Base-by-base conservation (phyloP, 1,140 invertebrate species). In the Cydia splendana region DNA sequence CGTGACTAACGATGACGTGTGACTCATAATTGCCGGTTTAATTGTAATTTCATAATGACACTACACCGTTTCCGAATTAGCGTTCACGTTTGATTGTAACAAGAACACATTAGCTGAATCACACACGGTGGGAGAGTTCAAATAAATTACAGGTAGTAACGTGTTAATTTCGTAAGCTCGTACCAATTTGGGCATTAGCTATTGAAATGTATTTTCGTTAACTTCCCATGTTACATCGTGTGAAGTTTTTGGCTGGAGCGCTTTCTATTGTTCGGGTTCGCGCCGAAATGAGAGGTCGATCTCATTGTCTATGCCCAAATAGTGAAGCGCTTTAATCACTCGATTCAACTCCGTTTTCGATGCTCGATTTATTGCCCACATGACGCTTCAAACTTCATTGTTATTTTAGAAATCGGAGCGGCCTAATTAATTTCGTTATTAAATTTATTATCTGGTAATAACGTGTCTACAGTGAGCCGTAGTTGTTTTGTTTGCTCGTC, bases 161-260 rank as follows among this genome's bases (percentile, higher is more conserved):
- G 86, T 88, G 88, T 88, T 92, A 90, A 92, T 92, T 90, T 88
- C 83, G 81, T 84, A 87, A 88, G 86, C 79, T 85, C 80, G 79
- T 81, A 80, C 87, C 87, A 89, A 91, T 91, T 92, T 89, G 81
- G 82, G 77, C 86, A 81, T 85, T 83, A 77, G 77, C 87, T 87
- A 90, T 91, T 87, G 90, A 87, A 91, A 91, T 90, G 87, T 89
- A 84, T 89, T 90, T 92, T 91, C 85, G 87, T 88, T 91, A 77
- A 86, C 87, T 91, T 89, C 88, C 87, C 87, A 86, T 85, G 84
- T 84, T 84, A 84, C 81, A 78, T 77, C 88, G 88, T 90, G 88
- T 88, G 88, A 90, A 87, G 78, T 74, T 62, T 62, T 62, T 62
- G 76, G 77, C 78, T 74, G 77, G 76, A 75, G 80, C 76, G 65